Conservation (phyloP, 2,797 vertebrate species). For the Menidia menidia region DNA sequence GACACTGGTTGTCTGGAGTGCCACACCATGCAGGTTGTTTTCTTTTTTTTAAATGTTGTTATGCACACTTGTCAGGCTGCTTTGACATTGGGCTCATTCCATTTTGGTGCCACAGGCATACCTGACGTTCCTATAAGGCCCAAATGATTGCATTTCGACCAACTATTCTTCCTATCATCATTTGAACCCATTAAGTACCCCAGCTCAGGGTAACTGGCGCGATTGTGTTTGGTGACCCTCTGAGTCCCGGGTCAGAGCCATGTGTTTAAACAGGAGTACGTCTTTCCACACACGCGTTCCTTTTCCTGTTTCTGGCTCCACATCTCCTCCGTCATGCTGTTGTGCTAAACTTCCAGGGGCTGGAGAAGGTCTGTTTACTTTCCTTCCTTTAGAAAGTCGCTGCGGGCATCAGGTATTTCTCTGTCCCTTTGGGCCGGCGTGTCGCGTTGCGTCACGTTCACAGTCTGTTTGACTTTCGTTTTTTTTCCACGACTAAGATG, state of each 20-base stretch:
- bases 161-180: too few relatives aligned
- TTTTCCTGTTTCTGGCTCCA: slow-evolving; percentile 63
- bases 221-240: background rate
- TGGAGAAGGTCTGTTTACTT: background rate
- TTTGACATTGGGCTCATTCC: background rate
- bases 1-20: too few relatives aligned
- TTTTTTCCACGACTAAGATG: slow-evolving; percentile 24
- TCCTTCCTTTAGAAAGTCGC: too few relatives aligned
- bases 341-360: slow-evolving; percentile 27
- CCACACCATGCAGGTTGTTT: too few relatives aligned
- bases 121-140: background rate
- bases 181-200: too few relatives aligned
- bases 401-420: too few relatives aligned
- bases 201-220: background rate
- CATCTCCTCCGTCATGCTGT: slow-evolving; percentile 33
- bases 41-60: background rate
- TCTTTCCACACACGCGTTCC: slow-evolving; percentile 38
- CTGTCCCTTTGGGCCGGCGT: background rate
- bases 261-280: slow-evolving; percentile 36
- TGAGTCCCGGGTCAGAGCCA: slow-evolving; percentile 8
- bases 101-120: background rate
- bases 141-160: too few relatives aligned
- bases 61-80: too few relatives aligned
- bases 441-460: slow-evolving; percentile 28
- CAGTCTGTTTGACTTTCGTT: background rate